phyloP scores from a whole-genome alignment of 2,797 vertebrate species.

The Gephyroberyx darwinii region DNA sequence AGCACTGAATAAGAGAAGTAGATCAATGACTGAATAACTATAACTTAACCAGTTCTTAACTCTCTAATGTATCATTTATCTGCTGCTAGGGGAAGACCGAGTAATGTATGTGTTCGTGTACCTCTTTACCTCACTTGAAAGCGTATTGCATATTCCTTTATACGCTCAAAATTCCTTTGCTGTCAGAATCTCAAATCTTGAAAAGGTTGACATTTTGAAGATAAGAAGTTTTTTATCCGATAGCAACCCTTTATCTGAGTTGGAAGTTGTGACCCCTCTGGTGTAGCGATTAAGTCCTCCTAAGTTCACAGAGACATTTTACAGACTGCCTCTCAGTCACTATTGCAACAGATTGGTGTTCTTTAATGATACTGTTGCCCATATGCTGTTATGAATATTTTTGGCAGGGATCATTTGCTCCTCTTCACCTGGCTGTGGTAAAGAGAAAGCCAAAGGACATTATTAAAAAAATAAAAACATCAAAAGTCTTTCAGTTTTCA shows the following conservation, averaged over 20 bases:
- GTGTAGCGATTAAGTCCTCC: slow-evolving; percentile 23
- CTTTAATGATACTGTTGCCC: slow-evolving; percentile 9
- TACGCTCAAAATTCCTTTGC: not conserved
- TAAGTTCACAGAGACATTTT: slow-evolving; percentile 23
- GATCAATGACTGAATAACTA: too few species aligned
- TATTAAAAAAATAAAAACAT: slow-evolving; percentile 1
- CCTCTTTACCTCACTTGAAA: not conserved
- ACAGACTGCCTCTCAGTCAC: slow-evolving; percentile 10
- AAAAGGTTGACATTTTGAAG: slow-evolving; percentile 20
- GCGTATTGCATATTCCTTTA: not conserved
- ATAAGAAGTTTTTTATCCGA: slow-evolving; percentile 12
- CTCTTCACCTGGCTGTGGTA: not conserved
- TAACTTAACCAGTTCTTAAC: slow-evolving; percentile 3
- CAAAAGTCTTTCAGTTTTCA: not conserved
- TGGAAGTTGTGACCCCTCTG: slow-evolving; percentile 25
- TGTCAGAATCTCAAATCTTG: slow-evolving; percentile 8
- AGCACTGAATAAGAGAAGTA: too few species aligned
- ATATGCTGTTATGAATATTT: slow-evolving; percentile 17
- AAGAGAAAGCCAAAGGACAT: not conserved
- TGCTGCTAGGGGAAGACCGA: not conserved
- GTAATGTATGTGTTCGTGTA: not conserved
- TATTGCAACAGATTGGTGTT: slow-evolving; percentile 3
- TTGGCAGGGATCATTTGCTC: slow-evolving; percentile 5
- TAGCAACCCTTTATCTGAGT: slow-evolving; percentile 2
- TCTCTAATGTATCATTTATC: not conserved